phyloP scores from a whole-genome alignment of 37 sponge, comb jelly and placozoan species.

The Tethya wilhelma region DNA sequence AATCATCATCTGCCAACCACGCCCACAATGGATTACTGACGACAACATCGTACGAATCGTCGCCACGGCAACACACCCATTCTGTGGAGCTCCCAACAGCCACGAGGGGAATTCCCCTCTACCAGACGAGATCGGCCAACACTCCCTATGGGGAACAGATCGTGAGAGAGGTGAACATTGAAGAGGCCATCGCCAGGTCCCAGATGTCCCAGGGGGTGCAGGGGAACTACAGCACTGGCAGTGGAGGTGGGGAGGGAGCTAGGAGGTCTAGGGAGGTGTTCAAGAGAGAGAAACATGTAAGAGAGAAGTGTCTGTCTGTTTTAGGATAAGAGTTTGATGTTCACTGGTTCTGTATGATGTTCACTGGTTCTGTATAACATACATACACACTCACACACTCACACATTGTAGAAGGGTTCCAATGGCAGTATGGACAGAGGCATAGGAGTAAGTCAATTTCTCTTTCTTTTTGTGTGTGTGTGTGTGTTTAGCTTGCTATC shows the following conservation, averaged over 20 bases:
- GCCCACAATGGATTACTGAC: not conserved
- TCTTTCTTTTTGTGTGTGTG: no score
- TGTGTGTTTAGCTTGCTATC: no score
- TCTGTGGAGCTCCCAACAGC: not conserved
- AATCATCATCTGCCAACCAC: not conserved
- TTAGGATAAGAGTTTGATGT: no score
- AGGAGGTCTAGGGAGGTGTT: no score
- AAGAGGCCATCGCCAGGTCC: conserved; percentile 26
- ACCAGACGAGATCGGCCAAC: conserved; percentile 1
- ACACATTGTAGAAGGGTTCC: not conserved
- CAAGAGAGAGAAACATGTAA: no score
- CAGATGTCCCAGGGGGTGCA: no score
- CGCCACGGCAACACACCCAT: no score
- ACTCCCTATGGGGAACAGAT: conserved; percentile 32
- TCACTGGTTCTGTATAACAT: not conserved
- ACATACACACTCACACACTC: not conserved
- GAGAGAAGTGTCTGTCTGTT: no score
- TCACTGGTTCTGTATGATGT: not conserved
- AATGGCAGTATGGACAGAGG: not conserved
- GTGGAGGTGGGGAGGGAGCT: no score
- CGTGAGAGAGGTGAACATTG: conserved; percentile 29
- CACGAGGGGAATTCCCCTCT: not conserved
- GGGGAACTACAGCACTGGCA: no score
- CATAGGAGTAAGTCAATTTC: not conserved
- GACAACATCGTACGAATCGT: not conserved